Evolutionary conservation across 2,888 invertebrate genomes (phyloP).

Genomic region (Rotaria magnacalcarata): DNA sequence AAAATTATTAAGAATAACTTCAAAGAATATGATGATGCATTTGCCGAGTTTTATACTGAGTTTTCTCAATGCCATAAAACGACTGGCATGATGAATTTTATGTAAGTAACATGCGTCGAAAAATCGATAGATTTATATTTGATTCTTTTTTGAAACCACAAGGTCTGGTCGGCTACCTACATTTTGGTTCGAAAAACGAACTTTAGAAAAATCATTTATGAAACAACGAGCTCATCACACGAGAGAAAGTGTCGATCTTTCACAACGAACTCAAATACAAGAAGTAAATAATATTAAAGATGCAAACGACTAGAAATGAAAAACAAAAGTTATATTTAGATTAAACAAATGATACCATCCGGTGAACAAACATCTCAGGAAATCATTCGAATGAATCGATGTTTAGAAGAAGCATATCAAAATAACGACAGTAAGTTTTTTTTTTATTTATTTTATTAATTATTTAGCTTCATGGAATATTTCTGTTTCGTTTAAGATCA

Average conservation of each 20-base stretch:
- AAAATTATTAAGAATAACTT: background rate
- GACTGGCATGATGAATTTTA: background rate
- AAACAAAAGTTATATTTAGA: background rate
- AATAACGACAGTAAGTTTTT: background rate
- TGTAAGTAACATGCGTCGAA: background rate
- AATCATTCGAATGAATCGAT: background rate
- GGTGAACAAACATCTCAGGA: conserved; percentile 29
- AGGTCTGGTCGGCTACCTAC: background rate
- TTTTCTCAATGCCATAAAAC: background rate
- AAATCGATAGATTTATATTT: too few species aligned
- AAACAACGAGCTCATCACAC: background rate
- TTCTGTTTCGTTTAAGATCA: background rate
- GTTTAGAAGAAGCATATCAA: background rate
- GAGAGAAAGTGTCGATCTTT: background rate
- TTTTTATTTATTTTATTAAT: background rate
- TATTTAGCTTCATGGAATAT: background rate
- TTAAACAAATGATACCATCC: background rate
- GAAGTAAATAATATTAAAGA: too few species aligned
- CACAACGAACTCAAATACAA: background rate
- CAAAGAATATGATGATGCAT: background rate
- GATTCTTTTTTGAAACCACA: background rate
- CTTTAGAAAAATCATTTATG: background rate
- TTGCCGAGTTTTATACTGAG: background rate
- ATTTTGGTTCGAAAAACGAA: background rate
- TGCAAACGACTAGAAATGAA: too few species aligned